Base-by-base conservation (phyloP, 2,888 invertebrate genomes). In the Euproctis similis region DNA sequence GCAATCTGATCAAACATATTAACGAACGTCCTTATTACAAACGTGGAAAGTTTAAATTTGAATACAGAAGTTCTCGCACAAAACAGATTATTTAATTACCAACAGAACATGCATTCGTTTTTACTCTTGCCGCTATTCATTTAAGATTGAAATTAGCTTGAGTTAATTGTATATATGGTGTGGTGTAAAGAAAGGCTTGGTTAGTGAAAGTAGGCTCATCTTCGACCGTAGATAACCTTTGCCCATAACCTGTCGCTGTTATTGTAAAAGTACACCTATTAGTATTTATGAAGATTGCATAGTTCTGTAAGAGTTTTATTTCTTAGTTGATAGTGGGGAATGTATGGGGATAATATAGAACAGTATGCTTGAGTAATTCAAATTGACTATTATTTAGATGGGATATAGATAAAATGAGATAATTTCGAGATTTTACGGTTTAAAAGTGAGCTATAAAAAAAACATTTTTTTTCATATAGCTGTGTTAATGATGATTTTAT, bases 181-280 rank as follows among this genome's bases (percentile, higher is more conserved):
- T 43, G 31, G 37, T 36, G 28, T 44, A 42, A 38, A 42, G 41
- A 54, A 51, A 55, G 50, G 57, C 58, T 56, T 53, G 59, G 55
- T 48, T 48, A 72, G 76, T 76, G 77, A 77, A 78, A 78, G 77
- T 73, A 62, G 69, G 72, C 69, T 64, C 78, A 75, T 80, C 78
- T 63, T 46, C 53, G 65, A 70, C 65, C 68, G 53, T 38, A 66
- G 74, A 72, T 78, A 74, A 75, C 77, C 78, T 73, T 59, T 76
- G 68, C 45, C 66, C 62, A 55, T 62, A 64, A 72, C 73, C 73
- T 73, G 74, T 74, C 72, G 66, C 42, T 51, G 59, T 64, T 62
- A 71, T 70, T 74, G 72, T 74, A 66, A 70, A n/a, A 59, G 70
- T 69, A 67, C 67, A 64, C 64, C 66, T 66, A 66, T 69, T 67